These are phyloP conservation scores for Phragmatobia fuliginosa DNA, from an alignment of 2,888 invertebrate species.

Conservation along the genomic window DNA sequence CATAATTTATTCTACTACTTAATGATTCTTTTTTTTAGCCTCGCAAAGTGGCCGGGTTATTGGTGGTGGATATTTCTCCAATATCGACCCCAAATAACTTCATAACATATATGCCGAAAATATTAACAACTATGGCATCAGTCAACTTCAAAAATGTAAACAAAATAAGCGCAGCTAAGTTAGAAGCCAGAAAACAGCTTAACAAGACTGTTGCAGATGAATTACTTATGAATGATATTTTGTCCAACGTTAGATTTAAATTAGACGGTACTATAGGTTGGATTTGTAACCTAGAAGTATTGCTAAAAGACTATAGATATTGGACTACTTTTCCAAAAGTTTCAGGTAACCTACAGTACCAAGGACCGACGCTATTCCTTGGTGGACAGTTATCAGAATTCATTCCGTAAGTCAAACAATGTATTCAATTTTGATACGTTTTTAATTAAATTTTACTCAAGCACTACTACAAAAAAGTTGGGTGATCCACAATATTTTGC, in stretches of 20 bases:
- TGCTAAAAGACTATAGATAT: slow-evolving; percentile 88
- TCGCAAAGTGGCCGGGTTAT: slow-evolving; percentile 38
- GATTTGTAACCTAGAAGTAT: slow-evolving; percentile 91
- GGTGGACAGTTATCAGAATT: slow-evolving; percentile 94
- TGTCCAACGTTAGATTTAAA: slow-evolving; percentile 84
- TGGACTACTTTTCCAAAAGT: slow-evolving; percentile 88
- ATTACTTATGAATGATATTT: slow-evolving; percentile 82
- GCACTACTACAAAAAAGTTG: not conserved
- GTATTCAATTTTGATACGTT: not conserved
- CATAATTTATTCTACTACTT: too few relatives aligned
- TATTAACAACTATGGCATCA: slow-evolving; percentile 82
- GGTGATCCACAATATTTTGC: not conserved
- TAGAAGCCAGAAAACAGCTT: slow-evolving; percentile 58
- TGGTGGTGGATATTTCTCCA: slow-evolving; percentile 23
- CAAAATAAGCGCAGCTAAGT: slow-evolving; percentile 58
- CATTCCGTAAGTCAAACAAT: slow-evolving; percentile 86
- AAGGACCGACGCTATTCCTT: slow-evolving; percentile 92
- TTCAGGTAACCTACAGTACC: slow-evolving; percentile 68
- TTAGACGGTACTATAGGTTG: slow-evolving; percentile 83
- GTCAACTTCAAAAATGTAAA: slow-evolving; percentile 61
- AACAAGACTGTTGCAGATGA: slow-evolving; percentile 77
- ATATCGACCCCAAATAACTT: slow-evolving; percentile 65
- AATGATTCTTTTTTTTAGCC: not conserved
- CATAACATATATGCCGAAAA: slow-evolving; percentile 86
- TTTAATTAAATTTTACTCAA: not conserved